Evolutionary conservation across 2,888 invertebrate species (phyloP), one percentile per base, ranked within the genome.

Genomic region (Listrodromus nycthemerus): DNA sequence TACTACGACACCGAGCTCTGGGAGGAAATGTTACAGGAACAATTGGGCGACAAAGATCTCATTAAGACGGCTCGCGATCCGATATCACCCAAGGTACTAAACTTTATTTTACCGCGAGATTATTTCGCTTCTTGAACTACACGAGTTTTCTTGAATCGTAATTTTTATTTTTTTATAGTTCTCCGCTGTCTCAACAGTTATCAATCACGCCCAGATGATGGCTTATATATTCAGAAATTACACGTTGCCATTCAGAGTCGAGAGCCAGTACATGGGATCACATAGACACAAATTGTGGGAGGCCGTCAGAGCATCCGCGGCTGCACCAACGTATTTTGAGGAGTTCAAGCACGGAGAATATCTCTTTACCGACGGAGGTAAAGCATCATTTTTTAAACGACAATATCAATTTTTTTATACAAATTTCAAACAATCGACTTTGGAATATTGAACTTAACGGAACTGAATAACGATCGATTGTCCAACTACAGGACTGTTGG

Each of bases 241-340:
- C 94, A 95, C 96, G 83, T 94, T 96, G 86, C 96, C 97, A 10
- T 96, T 95, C 91, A 94, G 96, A 77, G 95, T 95, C 27, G 95
- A 96, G 86, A 95, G 96, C 86, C 95, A 96, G 90, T 96, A 97
- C 93, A 95, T 95, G 79, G 98, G 98, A 66, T 95, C 96, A 70
- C 95, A 95, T 86, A 95, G 95, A 83, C 95, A 96, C 86, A 94
- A 94, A 86, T 94, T 97, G 80, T 98, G 98, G 97, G 96, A 98
- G 94, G 97, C 97, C 16, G 96, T 97, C 33, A 94, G 98, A 87
- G 98, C 98, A 0, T 98, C 98, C 0, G 97, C 98, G 61, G 98
- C 98, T 63, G 98, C 98, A 5, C 98, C 98, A 2, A 97, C 97
- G 0, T 98, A 98, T 94, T 98, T 98, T 94, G 96, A 97, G 91